Percentiles rank a stretch among this genome's conserved stretches.
These are phyloP conservation scores for Ailurus styani DNA, from an alignment of 2,113 vertebrate genomes.

Conservation along the genomic window DNA sequence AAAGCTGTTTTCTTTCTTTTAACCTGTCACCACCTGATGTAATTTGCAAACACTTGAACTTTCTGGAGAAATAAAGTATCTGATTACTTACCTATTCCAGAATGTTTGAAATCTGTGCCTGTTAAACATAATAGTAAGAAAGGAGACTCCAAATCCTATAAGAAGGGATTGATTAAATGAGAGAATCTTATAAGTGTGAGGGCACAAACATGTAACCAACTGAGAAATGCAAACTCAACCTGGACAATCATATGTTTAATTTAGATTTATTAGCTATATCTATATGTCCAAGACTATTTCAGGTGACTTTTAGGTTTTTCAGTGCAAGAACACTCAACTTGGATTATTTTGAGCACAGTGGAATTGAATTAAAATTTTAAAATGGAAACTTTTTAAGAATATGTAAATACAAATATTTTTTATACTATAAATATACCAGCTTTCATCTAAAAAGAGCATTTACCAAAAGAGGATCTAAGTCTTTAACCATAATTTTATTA, in stretches of 20 bases:
- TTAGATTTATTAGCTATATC: not conserved
- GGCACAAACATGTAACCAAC: not conserved
- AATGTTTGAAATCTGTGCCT: not conserved
- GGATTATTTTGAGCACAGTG: not conserved
- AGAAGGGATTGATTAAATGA: not conserved
- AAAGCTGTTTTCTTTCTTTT: not conserved
- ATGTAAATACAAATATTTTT: not conserved
- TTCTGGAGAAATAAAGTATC: slow-evolving; percentile 38
- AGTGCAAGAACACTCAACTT: not conserved
- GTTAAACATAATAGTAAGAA: not conserved
- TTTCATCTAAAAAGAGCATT: not conserved
- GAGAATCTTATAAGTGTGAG: not conserved
- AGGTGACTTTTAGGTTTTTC: not conserved
- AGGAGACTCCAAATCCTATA: not conserved
- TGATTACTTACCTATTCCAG: slow-evolving; percentile 1
- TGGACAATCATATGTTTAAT: not conserved
- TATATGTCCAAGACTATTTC: not conserved
- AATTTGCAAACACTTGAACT: slow-evolving; percentile 34
- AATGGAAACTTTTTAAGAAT: not conserved
- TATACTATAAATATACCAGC: not conserved
- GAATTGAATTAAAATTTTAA: not conserved
- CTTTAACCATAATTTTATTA: slow-evolving; percentile 33
- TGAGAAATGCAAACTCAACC: not conserved
- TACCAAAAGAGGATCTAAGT: not conserved
- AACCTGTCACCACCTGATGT: not conserved